A percentile compares a stretch with the other conserved stretches of the same genome.
Conservation (phyloP, 2,888 invertebrate genomes). For the Himalopsyche anomala region DNA sequence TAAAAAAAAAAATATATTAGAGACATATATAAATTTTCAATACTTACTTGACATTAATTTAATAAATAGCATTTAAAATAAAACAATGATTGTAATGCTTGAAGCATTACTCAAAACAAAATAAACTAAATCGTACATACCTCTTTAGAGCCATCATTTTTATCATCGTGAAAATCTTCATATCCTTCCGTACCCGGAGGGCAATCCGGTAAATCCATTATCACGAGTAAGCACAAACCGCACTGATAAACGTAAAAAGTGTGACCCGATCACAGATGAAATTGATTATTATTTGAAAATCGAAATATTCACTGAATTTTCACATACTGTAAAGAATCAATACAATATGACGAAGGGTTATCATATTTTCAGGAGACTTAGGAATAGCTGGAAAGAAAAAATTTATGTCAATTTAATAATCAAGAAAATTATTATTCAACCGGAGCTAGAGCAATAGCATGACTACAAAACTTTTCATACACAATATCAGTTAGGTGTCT, state of each 20-base stretch:
- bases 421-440: not conserved
- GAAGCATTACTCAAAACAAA: not conserved
- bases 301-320: slow-evolving; percentile 6
- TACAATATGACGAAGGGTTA: not conserved
- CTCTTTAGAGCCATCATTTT: not conserved
- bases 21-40: not conserved
- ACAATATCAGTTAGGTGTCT: no score
- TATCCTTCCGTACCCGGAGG: slow-evolving; percentile 6
- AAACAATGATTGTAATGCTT: not conserved
- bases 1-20: not conserved
- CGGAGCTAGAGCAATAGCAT: not conserved
- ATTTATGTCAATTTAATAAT: not conserved
- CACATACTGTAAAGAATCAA: not conserved
- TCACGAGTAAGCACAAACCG: slow-evolving; percentile 1
- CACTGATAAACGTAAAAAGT: not conserved
- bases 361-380: slow-evolving; percentile 13
- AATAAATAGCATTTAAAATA: not conserved
- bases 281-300: not conserved
- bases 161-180: not conserved
- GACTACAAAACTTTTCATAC: no score
- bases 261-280: not conserved
- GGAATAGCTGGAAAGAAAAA: slow-evolving; percentile 18
- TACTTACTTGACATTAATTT: not conserved
- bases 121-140: not conserved
- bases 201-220: slow-evolving; percentile 10